Evolutionary conservation across 2,888 invertebrate genomes (phyloP), one percentile per base, ranked within the genome.

Genomic region (Catocala sponsa): DNA sequence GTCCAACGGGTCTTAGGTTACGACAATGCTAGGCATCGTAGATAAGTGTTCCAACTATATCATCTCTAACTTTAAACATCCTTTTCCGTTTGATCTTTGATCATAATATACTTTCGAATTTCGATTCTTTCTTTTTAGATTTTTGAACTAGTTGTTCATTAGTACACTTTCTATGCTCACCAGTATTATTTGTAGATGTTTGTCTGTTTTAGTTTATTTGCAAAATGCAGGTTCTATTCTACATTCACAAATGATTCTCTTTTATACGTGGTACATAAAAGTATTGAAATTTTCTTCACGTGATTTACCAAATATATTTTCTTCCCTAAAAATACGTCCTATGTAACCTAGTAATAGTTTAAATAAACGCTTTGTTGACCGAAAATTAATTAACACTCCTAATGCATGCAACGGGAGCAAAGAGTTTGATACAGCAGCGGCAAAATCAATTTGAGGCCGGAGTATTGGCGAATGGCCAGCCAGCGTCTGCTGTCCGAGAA

Each of bases 391-490:
- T 85, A 89, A 85, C 83, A 85, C 73, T 82, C 80, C 83, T 90
- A 87, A 89, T 86, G 71, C 81, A 87, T 84, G 84, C 85, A 86
- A 74, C 76, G 79, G 79, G 82, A 83, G 86, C 83, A 84, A 87
- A 89, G 87, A 90, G 86, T 90, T 88, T 80, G 80, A 80, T 85
- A 85, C 82, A 84, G 83, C 82, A 83, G 81, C 77, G 81, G 87
- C 85, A 88, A 89, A 92, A 92, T 92, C 92, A 92, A 93, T 93
- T 93, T 91, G 88, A 90, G 89, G 89, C 85, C 90, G 82, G 79
- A 77, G 79, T 81, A 84, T 89, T 93, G 92, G 92, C 92, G 68
- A 63, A 61, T 63, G 82, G 87, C 92, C 92, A 91, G 82, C 63
- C 76, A 64, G 74, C 78, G 76, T 81, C 81, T 86, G 78, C 76